Conservation (phyloP, 2,888 invertebrate genomes). For the Thysanoteuthis rhombus region DNA sequence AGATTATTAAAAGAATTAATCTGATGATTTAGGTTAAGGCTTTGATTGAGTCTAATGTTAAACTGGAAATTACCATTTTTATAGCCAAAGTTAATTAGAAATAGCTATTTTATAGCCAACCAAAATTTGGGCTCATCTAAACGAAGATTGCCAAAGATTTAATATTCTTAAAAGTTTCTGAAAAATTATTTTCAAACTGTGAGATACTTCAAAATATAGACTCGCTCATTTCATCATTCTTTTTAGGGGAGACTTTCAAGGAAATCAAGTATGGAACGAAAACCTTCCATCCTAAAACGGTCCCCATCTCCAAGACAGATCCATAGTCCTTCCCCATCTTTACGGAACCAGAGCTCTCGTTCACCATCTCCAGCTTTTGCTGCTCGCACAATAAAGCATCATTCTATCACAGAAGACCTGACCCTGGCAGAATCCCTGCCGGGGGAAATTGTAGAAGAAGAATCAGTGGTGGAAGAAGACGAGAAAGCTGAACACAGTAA, state of each 20-base stretch:
- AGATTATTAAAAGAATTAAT: no score
- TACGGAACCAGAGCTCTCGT: constrained; percentile 44
- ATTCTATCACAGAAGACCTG: not conserved
- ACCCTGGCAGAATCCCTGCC: constrained; percentile 46
- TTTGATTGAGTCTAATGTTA: no score
- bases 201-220: not conserved
- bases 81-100: no score
- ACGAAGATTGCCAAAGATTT: no score
- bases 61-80: no score
- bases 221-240: not conserved
- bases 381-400: not conserved
- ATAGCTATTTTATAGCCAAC: no score
- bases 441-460: constrained; percentile 51
- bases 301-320: constrained; percentile 46
- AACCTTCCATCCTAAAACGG: constrained; percentile 36
- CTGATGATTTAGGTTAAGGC: no score
- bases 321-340: constrained; percentile 47
- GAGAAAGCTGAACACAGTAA: not conserved
- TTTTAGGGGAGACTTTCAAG: not conserved
- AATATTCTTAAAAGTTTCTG: no score
- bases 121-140: no score
- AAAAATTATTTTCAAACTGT: no score
- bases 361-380: constrained; percentile 51
- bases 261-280: not conserved
- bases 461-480: not conserved